Base-by-base conservation (phyloP, 1,140 invertebrate genomes). In the Wasmannia auropunctata region DNA sequence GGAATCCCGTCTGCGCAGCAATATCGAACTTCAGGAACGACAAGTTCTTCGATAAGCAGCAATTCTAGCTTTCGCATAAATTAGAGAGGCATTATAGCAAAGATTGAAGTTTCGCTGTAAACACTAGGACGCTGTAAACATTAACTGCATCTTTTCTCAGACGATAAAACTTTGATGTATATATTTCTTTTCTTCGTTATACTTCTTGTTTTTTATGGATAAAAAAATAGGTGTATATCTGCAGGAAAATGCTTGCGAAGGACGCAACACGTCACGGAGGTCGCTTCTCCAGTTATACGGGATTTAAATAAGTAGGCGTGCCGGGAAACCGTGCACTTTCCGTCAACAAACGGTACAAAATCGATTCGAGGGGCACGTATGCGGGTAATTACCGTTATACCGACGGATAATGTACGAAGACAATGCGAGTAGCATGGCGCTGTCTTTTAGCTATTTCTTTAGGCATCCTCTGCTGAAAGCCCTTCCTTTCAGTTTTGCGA, bases 341-440 rank as follows among this genome's bases (percentile, higher is more conserved):
- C 70, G 85, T 70, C 67, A 76, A 74, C 46, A 54, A 81, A 67
- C 83, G 75, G 85, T 80, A 77, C 11, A 28, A 49, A 65, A 81
- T 77, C 76, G 28, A 60, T 80, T 51, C 28, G 14, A 51, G 11
- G 40, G 51, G 40, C 49, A 69, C 4, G 22, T 46, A 84, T 86
- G 77, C 76, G 87, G 87, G 87, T 51, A 83, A 72, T 86, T 62
- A 86, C 85, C 54, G 87, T 89, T 89, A 86, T 22, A 19, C n/a
- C 46, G 37, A 19, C n/a, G n/a, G n/a, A 11, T 10, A 76, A 77
- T 69, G 14, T 28, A 40, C 22, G 54, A 22, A 65, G 62, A 75
- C 75, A 65, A 65, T 49, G 60, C 14, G 80, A 60, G 2, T 62
- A 86, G 46, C 37, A 75, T 22, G 7, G 19, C 37, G 31, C 8